Base-by-base conservation (phyloP, 1,140 invertebrate species). In the Saxidomus purpurata region DNA sequence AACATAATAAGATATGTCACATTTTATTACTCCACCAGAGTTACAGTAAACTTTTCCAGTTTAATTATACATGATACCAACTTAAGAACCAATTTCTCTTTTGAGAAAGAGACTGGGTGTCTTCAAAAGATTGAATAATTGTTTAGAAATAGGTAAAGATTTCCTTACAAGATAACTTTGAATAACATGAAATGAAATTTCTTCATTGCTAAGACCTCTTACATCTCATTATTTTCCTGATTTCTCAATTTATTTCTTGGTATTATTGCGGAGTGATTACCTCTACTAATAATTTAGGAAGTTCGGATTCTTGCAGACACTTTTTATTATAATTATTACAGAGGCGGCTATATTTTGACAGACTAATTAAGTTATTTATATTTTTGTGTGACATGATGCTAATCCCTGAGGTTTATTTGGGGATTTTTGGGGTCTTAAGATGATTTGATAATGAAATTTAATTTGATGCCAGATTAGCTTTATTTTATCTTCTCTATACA, bases 381-480 rank as follows among this genome's bases (percentile, higher is more conserved):
- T 55, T 34, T 36, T 19, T 59, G 28, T 38, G 36, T 79, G 76
- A 79, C 76, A 55, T 79, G 28, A 34, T 52, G 47, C 55, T 79
- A 79, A 79, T 79, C 76, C 47, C 34, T 4, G 8, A 28, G 49
- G 47, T 47, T 79, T 79, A 79, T 79, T 34, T 52, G 31, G 76
- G 25, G 76, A 79, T 79, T 79, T 52, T 28, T 17, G 1, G 0
- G 22, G 76, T 34, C 49, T 79, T 79, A 79, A 79, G 36, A 55
- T 79, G 40, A 31, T 52, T 40, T 49, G 34, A 36, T 79, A 79
- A 79, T 79, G 76, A 79, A 79, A 79, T 79, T 79, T 79, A 79
- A 79, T 79, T 79, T 79, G 76, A 13, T 52, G 34, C 15, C 34
- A 22, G 76, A 79, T 79, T 36, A 59, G 49, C 19, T 19, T 31